A percentile compares a stretch with the other conserved stretches of the same genome.
Evolutionary conservation across 2,888 invertebrate genomes (phyloP).

Genomic region (Drosophila aldrichi): DNA sequence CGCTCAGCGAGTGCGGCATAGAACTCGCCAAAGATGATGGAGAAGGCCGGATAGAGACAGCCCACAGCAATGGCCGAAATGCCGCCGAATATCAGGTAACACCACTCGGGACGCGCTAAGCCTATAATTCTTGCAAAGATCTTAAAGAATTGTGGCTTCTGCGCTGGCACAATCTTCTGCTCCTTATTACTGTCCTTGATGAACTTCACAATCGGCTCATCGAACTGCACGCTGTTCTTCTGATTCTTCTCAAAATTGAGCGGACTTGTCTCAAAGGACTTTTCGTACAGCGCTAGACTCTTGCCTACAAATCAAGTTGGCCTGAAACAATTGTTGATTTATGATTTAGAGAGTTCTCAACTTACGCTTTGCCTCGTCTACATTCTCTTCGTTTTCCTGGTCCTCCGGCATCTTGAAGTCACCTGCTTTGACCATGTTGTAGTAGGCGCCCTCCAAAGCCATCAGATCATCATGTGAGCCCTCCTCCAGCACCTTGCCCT

Average conservation of each 20-base stretch:
- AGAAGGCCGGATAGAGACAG: constrained; percentile 90
- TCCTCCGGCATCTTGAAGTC: constrained; percentile 77
- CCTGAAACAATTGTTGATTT: not conserved
- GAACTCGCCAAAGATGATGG: constrained; percentile 92
- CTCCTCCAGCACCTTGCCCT: constrained; percentile 90
- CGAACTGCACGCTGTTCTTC: constrained; percentile 80
- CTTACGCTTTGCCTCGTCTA: constrained; percentile 78
- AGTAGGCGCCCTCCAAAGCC: constrained; percentile 88
- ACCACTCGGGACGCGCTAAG: constrained; percentile 90
- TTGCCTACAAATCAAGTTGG: constrained; percentile 63
- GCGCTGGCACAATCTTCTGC: constrained; percentile 20
- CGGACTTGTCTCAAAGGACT: constrained; percentile 83
- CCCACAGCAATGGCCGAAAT: constrained; percentile 90
- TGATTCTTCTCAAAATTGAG: constrained; percentile 83
- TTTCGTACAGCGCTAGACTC: constrained; percentile 82
- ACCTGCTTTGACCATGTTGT: constrained; percentile 87
- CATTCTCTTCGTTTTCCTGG: constrained; percentile 60
- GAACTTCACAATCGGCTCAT: constrained; percentile 63
- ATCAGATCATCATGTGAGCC: constrained; percentile 91
- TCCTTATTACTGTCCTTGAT: constrained; percentile 57
- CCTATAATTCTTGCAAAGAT: constrained; percentile 87
- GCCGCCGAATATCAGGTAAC: constrained; percentile 88
- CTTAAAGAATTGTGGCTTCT: constrained; percentile 82
- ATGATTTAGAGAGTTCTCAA: not conserved
- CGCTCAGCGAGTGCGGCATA: constrained; percentile 89